A percentile compares a stretch with the other conserved stretches of the same genome.
Conservation (phyloP, 2,797 vertebrate genomes). For the Notamacropus eugenii region DNA sequence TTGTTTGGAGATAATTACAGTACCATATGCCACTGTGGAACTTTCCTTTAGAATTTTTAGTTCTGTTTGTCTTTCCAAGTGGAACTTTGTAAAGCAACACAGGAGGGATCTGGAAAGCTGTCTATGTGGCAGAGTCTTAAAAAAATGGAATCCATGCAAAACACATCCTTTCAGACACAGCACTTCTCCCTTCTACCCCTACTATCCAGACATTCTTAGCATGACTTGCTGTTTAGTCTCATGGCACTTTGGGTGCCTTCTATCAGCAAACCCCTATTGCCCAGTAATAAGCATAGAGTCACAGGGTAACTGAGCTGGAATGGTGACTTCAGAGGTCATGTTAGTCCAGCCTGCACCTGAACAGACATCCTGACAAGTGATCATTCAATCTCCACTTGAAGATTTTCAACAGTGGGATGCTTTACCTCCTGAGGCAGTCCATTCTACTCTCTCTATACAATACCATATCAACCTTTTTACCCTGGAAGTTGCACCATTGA, state of each 20-base stretch:
- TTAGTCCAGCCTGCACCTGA: background rate
- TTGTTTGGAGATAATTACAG: constrained; percentile 69
- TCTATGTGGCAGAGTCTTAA: constrained; percentile 12
- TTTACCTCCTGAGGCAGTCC: background rate
- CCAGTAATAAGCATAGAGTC: background rate
- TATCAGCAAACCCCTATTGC: background rate
- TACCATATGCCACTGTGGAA: constrained; percentile 39
- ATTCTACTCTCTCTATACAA: background rate
- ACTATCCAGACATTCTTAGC: background rate
- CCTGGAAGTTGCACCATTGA: background rate
- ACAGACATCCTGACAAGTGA: background rate
- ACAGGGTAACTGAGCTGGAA: background rate
- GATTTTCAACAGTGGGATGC: background rate
- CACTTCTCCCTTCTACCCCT: background rate
- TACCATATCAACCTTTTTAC: background rate
- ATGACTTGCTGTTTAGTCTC: background rate
- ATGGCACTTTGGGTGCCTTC: background rate
- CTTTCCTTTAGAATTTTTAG: constrained; percentile 56
- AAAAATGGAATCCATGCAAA: background rate
- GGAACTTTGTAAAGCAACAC: constrained; percentile 16
- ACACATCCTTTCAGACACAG: background rate
- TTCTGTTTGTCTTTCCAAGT: constrained; percentile 71
- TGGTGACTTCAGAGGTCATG: background rate
- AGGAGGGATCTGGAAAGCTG: constrained; percentile 33
- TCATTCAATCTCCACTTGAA: background rate